Evolutionary conservation across 2,888 invertebrate genomes (phyloP).

Genomic region (Platycheirus albimanus): DNA sequence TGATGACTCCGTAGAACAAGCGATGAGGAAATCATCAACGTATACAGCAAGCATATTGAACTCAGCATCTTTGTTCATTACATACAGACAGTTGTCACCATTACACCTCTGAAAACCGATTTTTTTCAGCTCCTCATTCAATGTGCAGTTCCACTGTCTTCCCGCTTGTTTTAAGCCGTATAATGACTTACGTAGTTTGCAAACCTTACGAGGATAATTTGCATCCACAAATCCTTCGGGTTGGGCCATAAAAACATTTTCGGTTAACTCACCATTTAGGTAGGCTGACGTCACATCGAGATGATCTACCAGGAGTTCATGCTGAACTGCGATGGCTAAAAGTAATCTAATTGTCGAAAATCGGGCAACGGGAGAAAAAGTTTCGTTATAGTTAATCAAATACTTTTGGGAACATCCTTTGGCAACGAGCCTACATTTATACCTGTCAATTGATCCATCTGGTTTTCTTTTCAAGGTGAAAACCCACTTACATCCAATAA

Average conservation of each 20-base stretch:
- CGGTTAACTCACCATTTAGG: conserved; percentile 2
- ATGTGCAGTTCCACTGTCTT: conserved; percentile 23
- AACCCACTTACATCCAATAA: conserved; percentile 19
- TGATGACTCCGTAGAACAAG: not conserved
- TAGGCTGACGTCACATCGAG: conserved; percentile 20
- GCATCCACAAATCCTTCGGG: conserved; percentile 8
- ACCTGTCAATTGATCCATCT: not conserved
- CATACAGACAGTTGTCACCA: conserved; percentile 29
- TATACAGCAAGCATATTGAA: not conserved
- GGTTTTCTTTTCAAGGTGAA: not conserved
- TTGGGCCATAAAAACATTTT: conserved; percentile 19
- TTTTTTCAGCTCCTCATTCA: not conserved
- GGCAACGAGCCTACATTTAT: too few species aligned
- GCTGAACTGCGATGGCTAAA: conserved; percentile 2
- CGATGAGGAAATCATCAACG: not conserved
- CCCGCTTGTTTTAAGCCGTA: conserved; percentile 14
- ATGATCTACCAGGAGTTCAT: conserved; percentile 25
- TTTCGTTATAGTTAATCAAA: not conserved
- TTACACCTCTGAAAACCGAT: conserved; percentile 38
- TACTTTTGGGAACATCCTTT: conserved; percentile 23
- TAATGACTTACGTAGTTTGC: conserved; percentile 11
- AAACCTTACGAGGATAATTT: not conserved
- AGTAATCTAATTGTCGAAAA: conserved; percentile 12
- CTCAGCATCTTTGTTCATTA: conserved; percentile 2
- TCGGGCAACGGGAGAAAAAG: too few species aligned